Evolutionary conservation across 2,888 invertebrate species (phyloP), one percentile per base, ranked within the genome.

Genomic region (Drosophila yooni): DNA sequence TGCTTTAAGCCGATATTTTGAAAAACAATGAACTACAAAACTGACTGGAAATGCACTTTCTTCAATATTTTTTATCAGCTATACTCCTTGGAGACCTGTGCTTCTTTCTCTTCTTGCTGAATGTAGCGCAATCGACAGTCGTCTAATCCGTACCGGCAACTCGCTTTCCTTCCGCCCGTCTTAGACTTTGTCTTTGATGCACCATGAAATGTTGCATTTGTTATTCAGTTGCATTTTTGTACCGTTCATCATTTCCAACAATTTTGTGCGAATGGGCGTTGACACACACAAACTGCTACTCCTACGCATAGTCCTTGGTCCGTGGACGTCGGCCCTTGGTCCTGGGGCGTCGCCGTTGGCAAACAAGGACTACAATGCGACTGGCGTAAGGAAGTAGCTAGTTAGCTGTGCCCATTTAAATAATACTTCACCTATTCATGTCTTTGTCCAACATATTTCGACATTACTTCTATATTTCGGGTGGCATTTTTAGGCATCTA

Each of bases 301-400:
- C 79, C 74, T 76, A 51, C 58, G 29, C 46, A 43, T 18, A 15
- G 10, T 36, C 13, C 36, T 53, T 50, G 25, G 69, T 43, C 52
- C 40, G 18, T 40, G 27, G 31, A 25, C 11, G 25, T 46, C 53
- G 31, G 40, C 33, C 13, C 18, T 43, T 53, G 51, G 33, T 36
- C 59, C 43, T 52, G 40, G 38, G 79, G 81, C 79, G 79, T 81
- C 46, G 33, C 64, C 65, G 48, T 66, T 71, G 65, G 59, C 81
- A 64, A 72, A 72, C 76, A 89, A 87, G 62, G 33, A 70, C 27
- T 53, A 86, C 86, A 89, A 86, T 79, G 76, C 38, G 27, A 25
- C 33, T 54, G 76, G 91, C 91, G 92, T 91, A 91, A 91, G 91
- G 91, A 91, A 91, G 92, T 91, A 91, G 91, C 92, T 65, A 76